A percentile compares a stretch with the other conserved stretches of the same genome.
These are phyloP conservation scores for Plagiodera versicolora DNA, from an alignment of 2,888 invertebrate genomes.

Conservation along the genomic window DNA sequence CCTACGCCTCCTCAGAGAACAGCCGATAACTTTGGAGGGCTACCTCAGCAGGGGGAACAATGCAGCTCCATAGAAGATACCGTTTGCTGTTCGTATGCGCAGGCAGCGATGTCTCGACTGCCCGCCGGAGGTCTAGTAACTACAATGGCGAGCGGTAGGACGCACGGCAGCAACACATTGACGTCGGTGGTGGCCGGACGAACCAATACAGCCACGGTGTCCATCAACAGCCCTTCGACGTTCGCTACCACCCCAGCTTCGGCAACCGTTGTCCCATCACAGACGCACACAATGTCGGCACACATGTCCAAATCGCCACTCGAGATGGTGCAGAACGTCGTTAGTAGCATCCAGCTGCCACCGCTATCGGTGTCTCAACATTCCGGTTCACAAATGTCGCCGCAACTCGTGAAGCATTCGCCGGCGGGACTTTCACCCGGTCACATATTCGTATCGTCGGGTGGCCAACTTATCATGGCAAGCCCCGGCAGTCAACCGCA, in stretches of 20 bases:
- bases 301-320: slow-evolving; percentile 65
- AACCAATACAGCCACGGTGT: slow-evolving; percentile 75
- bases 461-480: slow-evolving; percentile 73
- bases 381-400: slow-evolving; percentile 49
- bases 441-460: slow-evolving; percentile 76
- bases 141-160: slow-evolving; percentile 73
- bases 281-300: slow-evolving; percentile 48
- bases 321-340: slow-evolving; percentile 78
- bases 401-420: slow-evolving; percentile 57
- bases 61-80: slow-evolving; percentile 26
- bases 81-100: slow-evolving; percentile 31
- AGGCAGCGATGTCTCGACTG: slow-evolving; percentile 17
- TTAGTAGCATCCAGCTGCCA: slow-evolving; percentile 68
- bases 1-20: slow-evolving; percentile 36
- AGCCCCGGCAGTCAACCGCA: slow-evolving; percentile 57
- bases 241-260: slow-evolving; percentile 47
- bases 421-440: slow-evolving; percentile 61
- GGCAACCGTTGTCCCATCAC: slow-evolving; percentile 27
- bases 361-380: slow-evolving; percentile 48
- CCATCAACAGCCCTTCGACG: slow-evolving; percentile 66
- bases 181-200: slow-evolving; percentile 78
- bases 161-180: slow-evolving; percentile 77
- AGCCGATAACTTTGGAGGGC: slow-evolving; percentile 27
- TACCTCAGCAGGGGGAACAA: slow-evolving; percentile 25
- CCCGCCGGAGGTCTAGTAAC: slow-evolving; percentile 57